Evolutionary conservation across 2,888 invertebrate species (phyloP), one percentile per base, ranked within the genome.

Genomic region (Unio delphinus): DNA sequence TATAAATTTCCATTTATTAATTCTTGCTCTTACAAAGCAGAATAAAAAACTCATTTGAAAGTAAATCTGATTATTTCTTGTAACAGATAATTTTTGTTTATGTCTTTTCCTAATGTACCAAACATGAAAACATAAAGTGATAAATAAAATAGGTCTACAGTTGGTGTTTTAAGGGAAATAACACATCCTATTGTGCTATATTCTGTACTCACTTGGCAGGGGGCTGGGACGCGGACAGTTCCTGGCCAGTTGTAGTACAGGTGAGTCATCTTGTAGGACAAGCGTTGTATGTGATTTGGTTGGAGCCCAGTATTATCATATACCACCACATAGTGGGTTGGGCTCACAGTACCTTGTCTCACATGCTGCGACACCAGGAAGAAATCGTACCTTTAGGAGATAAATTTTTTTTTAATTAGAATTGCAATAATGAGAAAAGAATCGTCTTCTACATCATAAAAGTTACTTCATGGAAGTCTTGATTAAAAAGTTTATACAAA

Each of bases 241-340:
- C 98, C 98, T 0, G 96, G 94, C 97, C 97, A 98, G 91, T 98
- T 98, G 91, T 96, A 98, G 89, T 98, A 98, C 86, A 98, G 88
- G 88, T 97, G 95, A 76, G 96, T 96, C 87, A 97, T 90, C 86
- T 97, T 97, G 90, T 95, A 98, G 0, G 95, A 94, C 7, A 98
- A 85, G 72, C 94, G 91, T 89, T 98, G 98, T 72, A 96, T 91
- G 72, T 95, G 93, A 86, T 97, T 97, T 0, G 95, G 93, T 20
- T 92, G 92, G 89, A 95, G 92, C 0, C 75, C 79, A 18, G 84
- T 82, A 28, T 79, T 85, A 86, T 97, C 95, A 78, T 94, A 90
- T 0, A 96, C 89, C 0, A 98, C 95, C 2, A 97, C 92, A 87
- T 96, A 98, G 90, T 97, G 98, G 0, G 95, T 95, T 0, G 98